Evolutionary conservation across 1,140 invertebrate species (phyloP), one percentile per base, ranked within the genome.

Genomic region (Octopus bimaculoides): DNA sequence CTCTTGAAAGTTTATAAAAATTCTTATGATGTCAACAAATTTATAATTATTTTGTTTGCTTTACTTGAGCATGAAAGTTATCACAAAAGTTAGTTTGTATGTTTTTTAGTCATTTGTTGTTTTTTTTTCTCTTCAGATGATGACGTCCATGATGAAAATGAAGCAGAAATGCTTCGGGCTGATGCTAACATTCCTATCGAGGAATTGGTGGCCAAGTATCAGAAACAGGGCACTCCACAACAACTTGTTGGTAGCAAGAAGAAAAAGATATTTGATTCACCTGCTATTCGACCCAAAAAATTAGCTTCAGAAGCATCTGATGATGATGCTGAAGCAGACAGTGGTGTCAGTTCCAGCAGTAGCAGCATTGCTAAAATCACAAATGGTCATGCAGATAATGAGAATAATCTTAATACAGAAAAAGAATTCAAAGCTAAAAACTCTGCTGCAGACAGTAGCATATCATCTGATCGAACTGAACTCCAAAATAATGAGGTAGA

Each of bases 121-220:
- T 14, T 53, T 66, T 80, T 17, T 79, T n/a, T 78, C 78, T 73
- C 79, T 87, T 66, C 77, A 26, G 82, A 77, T 77, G 78, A 66
- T n/a, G 81, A 79, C 20, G 80, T 82, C 53, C 80, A 81, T 71
- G 83, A 80, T 10, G 80, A 82, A 41, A 81, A 85, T 81, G 90
- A 91, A 81, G 82, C 87, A 55, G 87, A 92, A 81, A 92, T 93
- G 88, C 90, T 97, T 69, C 93, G 93, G 85, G 93, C 95, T 90
- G 96, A 97, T 88, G 96, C 96, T 17, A 90, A 92, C 74, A 95
- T 97, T 92, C 96, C 96, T 52, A 89, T 97, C 73, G 93, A 95
- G 81, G 91, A 94, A 86, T 91, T 95, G 5, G 92, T 95, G 82
- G 92, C 93, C 20, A 93, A 93, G 83, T 77, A 4, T 52, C 41